These are phyloP conservation scores for Acrocyrtus sp. DNA, from an alignment of 2,888 invertebrate genomes.

Conservation along the genomic window DNA sequence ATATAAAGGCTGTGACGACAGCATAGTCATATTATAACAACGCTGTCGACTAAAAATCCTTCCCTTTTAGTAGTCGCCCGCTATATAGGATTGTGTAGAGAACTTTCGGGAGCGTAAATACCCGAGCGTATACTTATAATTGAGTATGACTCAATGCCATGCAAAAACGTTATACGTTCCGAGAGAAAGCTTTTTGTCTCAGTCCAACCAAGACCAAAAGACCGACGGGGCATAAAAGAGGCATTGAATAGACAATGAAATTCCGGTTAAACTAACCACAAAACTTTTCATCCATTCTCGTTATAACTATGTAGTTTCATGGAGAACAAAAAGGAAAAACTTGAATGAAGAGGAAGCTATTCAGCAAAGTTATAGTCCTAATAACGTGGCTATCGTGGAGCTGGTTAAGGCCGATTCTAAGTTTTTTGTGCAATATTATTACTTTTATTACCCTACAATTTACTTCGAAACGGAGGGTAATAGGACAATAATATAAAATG, in stretches of 20 bases:
- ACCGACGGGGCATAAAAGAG: not conserved
- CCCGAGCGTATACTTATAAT: too few species aligned
- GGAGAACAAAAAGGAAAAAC: not conserved
- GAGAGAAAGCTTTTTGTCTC: conserved; percentile 18
- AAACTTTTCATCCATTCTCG: conserved; percentile 9
- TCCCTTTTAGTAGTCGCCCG: too few species aligned
- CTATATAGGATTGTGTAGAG: too few species aligned
- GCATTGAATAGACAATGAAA: conserved; percentile 23
- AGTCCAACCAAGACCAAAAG: too few species aligned
- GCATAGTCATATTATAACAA: too few species aligned
- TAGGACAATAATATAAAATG: too few species aligned
- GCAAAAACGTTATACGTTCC: conserved; percentile 14
- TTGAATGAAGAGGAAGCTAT: conserved; percentile 30
- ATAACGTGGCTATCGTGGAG: conserved; percentile 33
- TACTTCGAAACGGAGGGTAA: conserved; percentile 37
- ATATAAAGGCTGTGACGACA: too few species aligned
- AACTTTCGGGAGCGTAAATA: too few species aligned
- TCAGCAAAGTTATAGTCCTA: conserved; percentile 37
- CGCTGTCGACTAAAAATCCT: too few species aligned
- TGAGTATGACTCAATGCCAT: too few species aligned
- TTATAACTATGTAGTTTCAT: not conserved
- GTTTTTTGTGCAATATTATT: conserved; percentile 32
- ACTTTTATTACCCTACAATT: conserved; percentile 36
- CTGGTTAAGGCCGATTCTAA: conserved; percentile 28
- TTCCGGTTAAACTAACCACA: conserved; percentile 37